Percentiles rank a stretch among this genome's conserved stretches.
Conservation (phyloP, 2,888 invertebrate species). For the Synanthedon tipuliformis region DNA sequence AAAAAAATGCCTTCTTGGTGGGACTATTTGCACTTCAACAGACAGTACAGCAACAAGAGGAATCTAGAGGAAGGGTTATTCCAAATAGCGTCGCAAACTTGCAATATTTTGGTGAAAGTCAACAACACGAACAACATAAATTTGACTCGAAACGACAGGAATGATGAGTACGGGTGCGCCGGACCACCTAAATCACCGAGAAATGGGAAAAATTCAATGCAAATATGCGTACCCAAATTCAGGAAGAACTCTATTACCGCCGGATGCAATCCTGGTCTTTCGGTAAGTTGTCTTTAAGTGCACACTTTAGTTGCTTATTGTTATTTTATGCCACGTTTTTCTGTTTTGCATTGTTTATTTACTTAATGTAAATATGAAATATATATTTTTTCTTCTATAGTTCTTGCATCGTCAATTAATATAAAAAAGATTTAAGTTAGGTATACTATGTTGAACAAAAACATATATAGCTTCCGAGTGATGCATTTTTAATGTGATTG, state of each 20-base stretch:
- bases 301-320: no score
- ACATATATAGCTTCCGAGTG: no score
- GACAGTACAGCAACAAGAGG: constrained; percentile 65
- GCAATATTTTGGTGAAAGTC: constrained; percentile 81
- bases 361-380: not conserved
- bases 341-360: not conserved
- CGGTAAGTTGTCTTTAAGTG: constrained; percentile 54
- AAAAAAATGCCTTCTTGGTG: constrained; percentile 72
- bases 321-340: no score
- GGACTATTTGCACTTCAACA: constrained; percentile 69
- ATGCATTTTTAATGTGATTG: no score
- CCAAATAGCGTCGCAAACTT: constrained; percentile 83
- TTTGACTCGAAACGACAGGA: constrained; percentile 73
- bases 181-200: constrained; percentile 29
- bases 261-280: constrained; percentile 71
- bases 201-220: constrained; percentile 54
- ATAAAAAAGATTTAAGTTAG: no score
- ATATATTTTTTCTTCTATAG: not conserved
- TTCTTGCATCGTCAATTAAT: no score
- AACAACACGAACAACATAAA: constrained; percentile 82
- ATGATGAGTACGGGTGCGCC: constrained; percentile 71
- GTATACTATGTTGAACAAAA: no score
- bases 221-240: constrained; percentile 71
- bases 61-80: constrained; percentile 81
- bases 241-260: constrained; percentile 60